phyloP scores from a whole-genome alignment of 2,113 vertebrate species.

The Acanthisitta chloris region DNA sequence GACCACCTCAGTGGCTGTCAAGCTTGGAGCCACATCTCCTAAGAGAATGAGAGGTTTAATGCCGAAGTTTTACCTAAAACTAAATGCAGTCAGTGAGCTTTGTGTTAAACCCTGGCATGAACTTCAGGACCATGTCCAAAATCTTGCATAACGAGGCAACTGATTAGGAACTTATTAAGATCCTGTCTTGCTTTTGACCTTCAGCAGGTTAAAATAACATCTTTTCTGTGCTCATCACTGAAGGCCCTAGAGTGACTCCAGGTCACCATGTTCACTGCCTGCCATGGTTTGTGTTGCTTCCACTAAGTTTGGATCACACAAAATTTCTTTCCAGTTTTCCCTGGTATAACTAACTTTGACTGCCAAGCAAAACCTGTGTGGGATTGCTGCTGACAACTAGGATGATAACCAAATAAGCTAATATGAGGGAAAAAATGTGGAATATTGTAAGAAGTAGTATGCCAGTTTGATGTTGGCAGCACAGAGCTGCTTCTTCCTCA shows the following conservation, averaged over 20 bases:
- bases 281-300: background rate
- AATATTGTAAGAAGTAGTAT: background rate
- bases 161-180: background rate
- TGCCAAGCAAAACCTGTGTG: background rate
- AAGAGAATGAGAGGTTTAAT: background rate
- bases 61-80: background rate
- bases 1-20: background rate
- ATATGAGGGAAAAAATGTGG: background rate
- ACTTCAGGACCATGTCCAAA: background rate
- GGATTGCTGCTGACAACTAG: background rate
- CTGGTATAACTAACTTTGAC: background rate
- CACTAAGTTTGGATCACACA: background rate
- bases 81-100: background rate
- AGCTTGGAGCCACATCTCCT: background rate
- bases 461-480: background rate
- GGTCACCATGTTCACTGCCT: background rate
- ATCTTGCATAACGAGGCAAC: background rate
- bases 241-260: background rate
- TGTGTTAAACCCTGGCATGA: background rate
- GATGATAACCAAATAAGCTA: background rate
- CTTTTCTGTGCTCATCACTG: background rate
- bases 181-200: background rate
- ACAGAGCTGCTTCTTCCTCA: background rate
- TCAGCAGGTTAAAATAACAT: background rate
- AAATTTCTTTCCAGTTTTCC: background rate